phyloP scores from a whole-genome alignment of 2,113 vertebrate genomes.

The Clupea harengus region DNA sequence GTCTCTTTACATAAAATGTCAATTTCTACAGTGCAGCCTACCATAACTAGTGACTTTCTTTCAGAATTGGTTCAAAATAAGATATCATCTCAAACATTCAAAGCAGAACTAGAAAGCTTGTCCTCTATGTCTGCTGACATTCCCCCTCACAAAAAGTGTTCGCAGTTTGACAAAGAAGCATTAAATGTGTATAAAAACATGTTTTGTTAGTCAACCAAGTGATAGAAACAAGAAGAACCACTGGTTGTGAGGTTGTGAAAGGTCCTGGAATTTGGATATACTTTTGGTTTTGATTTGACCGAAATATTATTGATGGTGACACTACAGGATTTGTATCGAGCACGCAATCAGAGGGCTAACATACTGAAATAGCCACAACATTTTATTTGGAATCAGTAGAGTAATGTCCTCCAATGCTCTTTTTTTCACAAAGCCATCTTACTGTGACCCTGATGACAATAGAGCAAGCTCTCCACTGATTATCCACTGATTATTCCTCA shows the following conservation, averaged over 20 bases:
- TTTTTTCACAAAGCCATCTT: background rate
- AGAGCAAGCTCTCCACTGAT: background rate
- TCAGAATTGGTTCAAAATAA: background rate
- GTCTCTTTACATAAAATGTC: too few species aligned
- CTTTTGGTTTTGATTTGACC: background rate
- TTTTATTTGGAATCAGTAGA: background rate
- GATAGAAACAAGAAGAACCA: background rate
- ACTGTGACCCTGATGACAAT: background rate
- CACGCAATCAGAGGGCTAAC: too few species aligned
- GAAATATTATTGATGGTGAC: background rate
- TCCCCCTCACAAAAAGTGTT: background rate
- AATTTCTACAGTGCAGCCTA: too few species aligned
- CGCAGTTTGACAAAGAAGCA: background rate
- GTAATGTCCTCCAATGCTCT: background rate
- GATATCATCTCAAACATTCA: background rate
- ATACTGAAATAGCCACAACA: background rate
- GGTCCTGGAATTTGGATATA: background rate
- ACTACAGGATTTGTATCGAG: background rate
- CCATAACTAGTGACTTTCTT: too few species aligned
- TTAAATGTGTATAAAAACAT: background rate
- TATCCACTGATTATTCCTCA: too few species aligned
- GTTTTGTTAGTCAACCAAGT: background rate
- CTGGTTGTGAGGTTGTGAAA: background rate
- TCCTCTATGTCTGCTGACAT: background rate
- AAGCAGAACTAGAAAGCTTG: background rate